Conservation (phyloP, 2,113 vertebrate species). For the Anguilla rostrata region DNA sequence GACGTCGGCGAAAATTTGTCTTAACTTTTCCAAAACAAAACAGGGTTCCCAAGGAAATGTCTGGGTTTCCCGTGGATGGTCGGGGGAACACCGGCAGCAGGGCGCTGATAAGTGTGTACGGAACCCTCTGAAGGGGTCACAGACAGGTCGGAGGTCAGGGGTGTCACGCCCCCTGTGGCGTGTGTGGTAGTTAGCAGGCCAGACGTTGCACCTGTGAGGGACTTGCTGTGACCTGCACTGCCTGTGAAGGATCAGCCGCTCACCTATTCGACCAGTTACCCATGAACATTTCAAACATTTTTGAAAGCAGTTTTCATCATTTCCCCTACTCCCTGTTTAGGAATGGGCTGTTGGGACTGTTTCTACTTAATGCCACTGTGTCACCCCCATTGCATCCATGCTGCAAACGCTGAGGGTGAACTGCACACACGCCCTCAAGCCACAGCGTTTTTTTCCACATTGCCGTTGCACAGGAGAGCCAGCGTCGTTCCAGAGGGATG, state of each 20-base stretch:
- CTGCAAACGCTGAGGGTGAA: not conserved
- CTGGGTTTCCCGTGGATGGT: not conserved
- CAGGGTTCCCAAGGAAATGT: not conserved
- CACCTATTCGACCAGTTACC: not conserved
- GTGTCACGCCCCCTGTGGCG: not conserved
- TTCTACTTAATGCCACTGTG: not conserved
- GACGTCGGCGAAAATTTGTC: not conserved
- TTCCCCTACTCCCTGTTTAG: no score
- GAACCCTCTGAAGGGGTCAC: not conserved
- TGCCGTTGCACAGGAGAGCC: not conserved
- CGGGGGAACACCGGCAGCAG: not conserved
- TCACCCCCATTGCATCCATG: not conserved
- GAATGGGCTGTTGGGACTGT: not conserved
- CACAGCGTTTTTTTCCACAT: not conserved
- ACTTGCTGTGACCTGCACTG: not conserved
- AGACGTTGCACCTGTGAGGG: not conserved
- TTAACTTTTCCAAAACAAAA: not conserved
- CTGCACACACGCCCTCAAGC: no score
- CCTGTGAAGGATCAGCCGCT: not conserved
- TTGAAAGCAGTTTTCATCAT: no score
- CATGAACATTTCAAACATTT: not conserved
- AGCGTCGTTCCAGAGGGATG: not conserved
- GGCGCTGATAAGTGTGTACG: not conserved
- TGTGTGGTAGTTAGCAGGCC: not conserved
- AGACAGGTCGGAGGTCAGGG: not conserved